phyloP scores from a whole-genome alignment of 2,797 vertebrate genomes.

The Hippopotamyrus pictus region DNA sequence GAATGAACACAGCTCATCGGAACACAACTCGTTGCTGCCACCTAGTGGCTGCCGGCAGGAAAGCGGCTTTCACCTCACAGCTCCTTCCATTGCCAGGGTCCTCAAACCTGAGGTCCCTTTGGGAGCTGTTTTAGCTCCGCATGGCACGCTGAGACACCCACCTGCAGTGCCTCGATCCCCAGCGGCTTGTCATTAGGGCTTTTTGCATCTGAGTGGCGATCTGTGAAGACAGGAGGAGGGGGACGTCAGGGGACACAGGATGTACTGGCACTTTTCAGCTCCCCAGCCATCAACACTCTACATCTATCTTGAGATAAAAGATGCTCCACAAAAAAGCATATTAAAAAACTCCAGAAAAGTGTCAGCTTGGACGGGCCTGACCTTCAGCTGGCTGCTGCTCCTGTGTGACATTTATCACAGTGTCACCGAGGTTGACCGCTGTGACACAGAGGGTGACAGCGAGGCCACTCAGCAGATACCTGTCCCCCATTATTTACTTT shows the following conservation, averaged over 20 bases:
- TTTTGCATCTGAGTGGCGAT: slow-evolving; percentile 72
- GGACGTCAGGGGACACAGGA: not conserved
- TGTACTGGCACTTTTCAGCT: slow-evolving; percentile 16
- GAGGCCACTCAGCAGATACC: not conserved
- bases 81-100: not conserved
- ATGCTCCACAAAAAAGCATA: not conserved
- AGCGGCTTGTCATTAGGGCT: slow-evolving; percentile 73
- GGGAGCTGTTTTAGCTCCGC: not conserved
- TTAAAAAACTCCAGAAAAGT: not conserved
- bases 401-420: not conserved
- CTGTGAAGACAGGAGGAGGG: slow-evolving; percentile 52
- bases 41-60: not conserved
- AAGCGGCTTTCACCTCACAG: not conserved
- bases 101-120: not conserved
- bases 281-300: not conserved
- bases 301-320: not conserved
- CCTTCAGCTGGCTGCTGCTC: not conserved
- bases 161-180: slow-evolving; percentile 78
- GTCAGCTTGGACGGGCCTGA: not conserved
- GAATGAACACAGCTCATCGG: not conserved
- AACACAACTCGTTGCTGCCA: not conserved
- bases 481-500: not conserved
- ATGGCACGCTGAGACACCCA: slow-evolving; percentile 45
- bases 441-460: not conserved
- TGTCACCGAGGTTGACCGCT: not conserved